Evolutionary conservation across 2,113 vertebrate species (phyloP), one percentile per base, ranked within the genome.

Genomic region (Neopipo cinnamomea): DNA sequence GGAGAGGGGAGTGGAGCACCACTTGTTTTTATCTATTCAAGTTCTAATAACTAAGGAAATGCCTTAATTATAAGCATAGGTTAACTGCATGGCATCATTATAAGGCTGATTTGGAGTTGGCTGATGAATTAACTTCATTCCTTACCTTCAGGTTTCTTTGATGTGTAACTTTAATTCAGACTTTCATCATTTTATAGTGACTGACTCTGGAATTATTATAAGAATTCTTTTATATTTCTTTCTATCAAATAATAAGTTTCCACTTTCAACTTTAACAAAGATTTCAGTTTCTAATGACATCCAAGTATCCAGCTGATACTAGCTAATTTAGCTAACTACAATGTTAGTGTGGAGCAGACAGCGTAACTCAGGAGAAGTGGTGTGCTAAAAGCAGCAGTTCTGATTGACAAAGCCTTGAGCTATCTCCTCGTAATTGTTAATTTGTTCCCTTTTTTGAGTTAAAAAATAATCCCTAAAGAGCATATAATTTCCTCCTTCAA

Each of bases 61-160:
- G 28, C 41, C 56, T 71, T 94, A 93, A 88, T 94, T 76, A 80
- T 59, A 88, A 92, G 82, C 63, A 37, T 1, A 86, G 72, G 53
- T 74, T 89, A 96, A 78, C 72, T 58, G 41, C 56, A 62, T 12
- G 37, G 22, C 79, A 91, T 84, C 75, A 68, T 86, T 91, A 93
- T 2, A 52, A 20, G 28, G n/a, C 68, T 86, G 61, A 84, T 56
- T 49, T 77, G 58, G n/a, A 91, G 80, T 2, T 81, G 52, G 61
- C 65, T 72, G 83, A 39, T 77, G 68, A 88, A 94, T 86, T 86
- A 92, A 95, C 61, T 81, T 86, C 42, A 89, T 46, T n/a, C 49
- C 37, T 93, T 86, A 77, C 63, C 56, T 92, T 92, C 65, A 89
- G 46, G 47, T 93, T 91, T 85, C 86, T 92, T 87, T 95, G 65